These are phyloP conservation scores for Acronicta leporina DNA, from an alignment of 2,888 invertebrate genomes.

Conservation along the genomic window DNA sequence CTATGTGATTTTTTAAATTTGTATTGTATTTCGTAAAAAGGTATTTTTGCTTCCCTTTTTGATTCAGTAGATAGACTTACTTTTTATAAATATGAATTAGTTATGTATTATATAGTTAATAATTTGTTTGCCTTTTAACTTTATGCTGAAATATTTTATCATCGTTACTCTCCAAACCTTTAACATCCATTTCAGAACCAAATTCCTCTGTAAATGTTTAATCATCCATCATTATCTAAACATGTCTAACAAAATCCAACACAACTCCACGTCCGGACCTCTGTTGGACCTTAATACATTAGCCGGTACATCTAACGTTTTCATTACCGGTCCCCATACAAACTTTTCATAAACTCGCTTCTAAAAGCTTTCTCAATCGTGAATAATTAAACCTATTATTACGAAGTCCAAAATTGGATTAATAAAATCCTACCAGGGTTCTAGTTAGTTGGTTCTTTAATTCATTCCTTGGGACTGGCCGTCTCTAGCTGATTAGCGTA, in stretches of 20 bases:
- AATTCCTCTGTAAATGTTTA: constrained; percentile 46
- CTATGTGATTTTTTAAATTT: constrained; percentile 8
- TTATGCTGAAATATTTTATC: constrained; percentile 8
- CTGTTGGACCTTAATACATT: constrained; percentile 61
- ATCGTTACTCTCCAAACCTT: constrained; percentile 23
- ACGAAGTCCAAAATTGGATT: constrained; percentile 76
- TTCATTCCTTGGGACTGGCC: constrained; percentile 51
- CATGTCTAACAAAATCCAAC: constrained; percentile 58
- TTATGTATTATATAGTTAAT: too few relatives aligned
- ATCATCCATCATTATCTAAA: constrained; percentile 63
- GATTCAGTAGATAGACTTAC: too few relatives aligned
- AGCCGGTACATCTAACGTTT: constrained; percentile 63
- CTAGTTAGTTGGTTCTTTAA: constrained; percentile 63
- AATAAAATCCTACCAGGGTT: constrained; percentile 70
- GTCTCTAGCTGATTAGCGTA: constrained; percentile 48
- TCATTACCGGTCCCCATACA: constrained; percentile 74
- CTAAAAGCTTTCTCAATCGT: constrained; percentile 80
- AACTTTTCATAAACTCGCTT: constrained; percentile 72
- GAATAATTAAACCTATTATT: constrained; percentile 84
- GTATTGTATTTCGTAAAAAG: background rate
- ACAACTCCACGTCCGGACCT: constrained; percentile 48
- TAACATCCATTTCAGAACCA: constrained; percentile 19
- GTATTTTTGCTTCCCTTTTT: too few relatives aligned
- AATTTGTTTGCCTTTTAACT: too few relatives aligned
- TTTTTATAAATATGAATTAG: too few relatives aligned